phyloP scores from a whole-genome alignment of 2,113 vertebrate species.

The Labeo catla region DNA sequence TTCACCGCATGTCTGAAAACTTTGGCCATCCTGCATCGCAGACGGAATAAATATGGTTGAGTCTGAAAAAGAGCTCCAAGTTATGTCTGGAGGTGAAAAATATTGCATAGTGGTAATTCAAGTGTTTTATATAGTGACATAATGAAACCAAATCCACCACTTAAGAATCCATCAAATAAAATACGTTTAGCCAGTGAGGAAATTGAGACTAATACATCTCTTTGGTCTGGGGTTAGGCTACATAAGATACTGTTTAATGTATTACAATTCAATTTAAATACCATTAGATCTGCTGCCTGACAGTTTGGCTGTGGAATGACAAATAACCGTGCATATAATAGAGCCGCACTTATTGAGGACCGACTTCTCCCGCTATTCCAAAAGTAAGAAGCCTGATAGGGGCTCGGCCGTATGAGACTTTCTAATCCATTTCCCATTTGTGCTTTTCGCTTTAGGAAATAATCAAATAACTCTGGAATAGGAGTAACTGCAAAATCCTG shows the following conservation, averaged over 20 bases:
- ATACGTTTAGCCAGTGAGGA: slow-evolving; percentile 60
- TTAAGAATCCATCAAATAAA: slow-evolving; percentile 62
- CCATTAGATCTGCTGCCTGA: slow-evolving; percentile 69
- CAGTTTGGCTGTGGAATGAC: slow-evolving; percentile 63
- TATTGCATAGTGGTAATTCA: slow-evolving; percentile 54
- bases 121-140: slow-evolving; percentile 61
- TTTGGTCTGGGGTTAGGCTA: slow-evolving; percentile 61
- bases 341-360: slow-evolving; percentile 52
- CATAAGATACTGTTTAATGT: slow-evolving; percentile 69
- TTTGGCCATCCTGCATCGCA: slow-evolving; percentile 39
- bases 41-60: slow-evolving; percentile 50
- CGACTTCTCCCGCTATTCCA: slow-evolving; percentile 53
- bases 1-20: slow-evolving; percentile 38
- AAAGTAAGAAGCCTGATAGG: slow-evolving; percentile 42
- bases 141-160: slow-evolving; percentile 65
- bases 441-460: slow-evolving; percentile 15
- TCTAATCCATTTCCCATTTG: slow-evolving; percentile 48
- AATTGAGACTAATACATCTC: slow-evolving; percentile 65
- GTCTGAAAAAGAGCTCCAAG: slow-evolving; percentile 36
- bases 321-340: slow-evolving; percentile 63
- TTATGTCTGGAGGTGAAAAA: slow-evolving; percentile 56
- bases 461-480: slow-evolving; percentile 46
- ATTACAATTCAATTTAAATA: slow-evolving; percentile 72
- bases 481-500: slow-evolving; percentile 31
- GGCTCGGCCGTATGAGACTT: slow-evolving; percentile 32